Evolutionary conservation across 2,888 invertebrate species (phyloP).

Genomic region (Meteorus cinctellus): DNA sequence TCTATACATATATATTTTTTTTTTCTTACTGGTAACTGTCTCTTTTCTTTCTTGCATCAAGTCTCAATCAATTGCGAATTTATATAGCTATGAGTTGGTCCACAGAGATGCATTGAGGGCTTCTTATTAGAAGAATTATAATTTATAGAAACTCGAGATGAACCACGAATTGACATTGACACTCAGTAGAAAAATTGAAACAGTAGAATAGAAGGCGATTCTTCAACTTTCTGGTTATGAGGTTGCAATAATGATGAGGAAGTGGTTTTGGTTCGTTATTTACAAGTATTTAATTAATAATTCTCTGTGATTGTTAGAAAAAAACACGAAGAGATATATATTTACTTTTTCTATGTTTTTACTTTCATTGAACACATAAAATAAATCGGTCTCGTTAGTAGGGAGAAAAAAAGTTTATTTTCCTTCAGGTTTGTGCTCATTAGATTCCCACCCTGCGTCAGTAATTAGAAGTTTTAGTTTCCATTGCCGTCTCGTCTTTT

Average conservation of each 20-base stretch:
- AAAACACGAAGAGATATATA: background rate
- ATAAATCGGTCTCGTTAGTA: constrained; percentile 70
- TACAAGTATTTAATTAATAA: too few species aligned
- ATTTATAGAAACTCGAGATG: too few species aligned
- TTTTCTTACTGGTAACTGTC: background rate
- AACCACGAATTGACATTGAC: too few species aligned
- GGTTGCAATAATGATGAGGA: too few species aligned
- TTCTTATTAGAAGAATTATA: too few species aligned
- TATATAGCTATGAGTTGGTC: background rate
- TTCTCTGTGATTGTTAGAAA: too few species aligned
- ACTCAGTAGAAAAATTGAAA: too few species aligned
- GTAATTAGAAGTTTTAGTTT: constrained; percentile 70
- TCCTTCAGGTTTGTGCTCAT: constrained; percentile 65
- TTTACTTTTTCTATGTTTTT: constrained; percentile 22
- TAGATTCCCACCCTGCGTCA: constrained; percentile 67
- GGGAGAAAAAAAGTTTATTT: constrained; percentile 64
- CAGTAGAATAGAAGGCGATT: too few species aligned
- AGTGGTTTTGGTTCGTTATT: too few species aligned
- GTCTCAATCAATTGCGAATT: background rate
- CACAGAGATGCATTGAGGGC: background rate
- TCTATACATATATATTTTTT: constrained; percentile 4
- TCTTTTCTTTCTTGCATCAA: background rate
- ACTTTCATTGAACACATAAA: constrained; percentile 55
- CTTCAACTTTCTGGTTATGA: too few species aligned
- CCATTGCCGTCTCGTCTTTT: constrained; percentile 43